Evolutionary conservation across 2,888 invertebrate species (phyloP), one percentile per base, ranked within the genome.

Genomic region (Incurvaria masculella): DNA sequence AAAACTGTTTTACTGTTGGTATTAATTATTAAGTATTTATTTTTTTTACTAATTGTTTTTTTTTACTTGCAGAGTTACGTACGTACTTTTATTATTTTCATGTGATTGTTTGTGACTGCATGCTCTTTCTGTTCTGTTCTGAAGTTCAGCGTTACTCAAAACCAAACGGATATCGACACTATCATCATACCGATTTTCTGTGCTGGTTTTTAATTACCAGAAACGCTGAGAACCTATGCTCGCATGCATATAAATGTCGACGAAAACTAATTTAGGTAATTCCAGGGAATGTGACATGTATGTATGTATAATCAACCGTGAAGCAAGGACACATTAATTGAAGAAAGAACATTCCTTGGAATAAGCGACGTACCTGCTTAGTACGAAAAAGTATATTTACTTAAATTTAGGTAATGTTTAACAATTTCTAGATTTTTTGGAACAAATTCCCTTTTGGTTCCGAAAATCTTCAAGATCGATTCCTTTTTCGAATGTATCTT

Each of bases 211-310:
- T 55, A 51, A 53, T 52, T 26, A 55, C 51, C 45, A 55, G 38
- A 53, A 55, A 51, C 43, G 52, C 27, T 44, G 50, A 53, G 23
- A 53, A 53, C 45, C 50, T 53, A 50, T 53, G 53, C 51, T 56
- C 52, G 43, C 54, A 54, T 51, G 53, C 46, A 56, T 52, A n/a
- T n/a, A n/a, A n/a, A 52, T 2, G 48, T 54, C 14, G 49, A 47
- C 47, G 52, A 52, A 50, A 55, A 54, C 43, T 52, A 54, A 17
- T 46, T 54, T 53, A 68, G 47, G 41, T 38, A 50, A 49, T 38
- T n/a, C n/a, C n/a, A n/a, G n/a, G n/a, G n/a, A n/a, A n/a, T n/a
- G n/a, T n/a, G n/a, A n/a, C n/a, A n/a, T n/a, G n/a, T n/a, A n/a
- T n/a, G n/a, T n/a, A n/a, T n/a, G n/a, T n/a, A n/a, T n/a, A n/a